These are phyloP conservation scores for Archips crataeganus DNA, from an alignment of 2,888 invertebrate species.

Conservation along the genomic window DNA sequence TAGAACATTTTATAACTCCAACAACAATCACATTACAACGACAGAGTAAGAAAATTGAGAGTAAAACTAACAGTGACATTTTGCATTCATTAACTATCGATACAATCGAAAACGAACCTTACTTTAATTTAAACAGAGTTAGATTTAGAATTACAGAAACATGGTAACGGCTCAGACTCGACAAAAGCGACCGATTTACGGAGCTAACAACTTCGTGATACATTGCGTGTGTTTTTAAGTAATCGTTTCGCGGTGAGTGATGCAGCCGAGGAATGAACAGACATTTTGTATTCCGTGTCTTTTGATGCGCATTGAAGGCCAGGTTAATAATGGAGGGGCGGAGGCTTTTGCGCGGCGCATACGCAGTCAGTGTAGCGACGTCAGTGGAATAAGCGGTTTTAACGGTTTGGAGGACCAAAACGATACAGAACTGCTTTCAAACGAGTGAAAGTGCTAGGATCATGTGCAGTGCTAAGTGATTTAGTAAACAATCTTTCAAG, in stretches of 20 bases:
- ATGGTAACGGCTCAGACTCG: not conserved
- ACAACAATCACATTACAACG: slow-evolving; percentile 31
- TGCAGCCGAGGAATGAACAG: not conserved
- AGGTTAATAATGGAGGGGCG: slow-evolving; percentile 56
- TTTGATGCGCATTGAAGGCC: not conserved
- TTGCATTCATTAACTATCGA: slow-evolving; percentile 19
- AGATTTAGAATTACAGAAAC: not conserved
- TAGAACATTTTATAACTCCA: slow-evolving; percentile 15
- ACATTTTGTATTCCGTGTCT: not conserved
- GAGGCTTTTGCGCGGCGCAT: slow-evolving; percentile 63
- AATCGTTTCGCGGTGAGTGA: not conserved
- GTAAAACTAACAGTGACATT: slow-evolving; percentile 39
- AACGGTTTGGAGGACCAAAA: slow-evolving; percentile 63
- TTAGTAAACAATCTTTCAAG: slow-evolving; percentile 43
- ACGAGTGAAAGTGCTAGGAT: slow-evolving; percentile 74
- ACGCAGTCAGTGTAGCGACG: slow-evolving; percentile 67
- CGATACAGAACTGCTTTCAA: slow-evolving; percentile 68
- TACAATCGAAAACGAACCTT: not conserved
- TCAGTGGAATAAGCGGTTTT: slow-evolving; percentile 58
- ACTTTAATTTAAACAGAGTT: not conserved
- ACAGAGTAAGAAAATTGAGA: slow-evolving; percentile 19
- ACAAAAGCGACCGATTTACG: not conserved
- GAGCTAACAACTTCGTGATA: not conserved
- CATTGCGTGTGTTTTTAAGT: not conserved
- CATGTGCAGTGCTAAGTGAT: slow-evolving; percentile 60